Conservation (phyloP, 2,797 vertebrate species). For the Iguana delicatissima region DNA sequence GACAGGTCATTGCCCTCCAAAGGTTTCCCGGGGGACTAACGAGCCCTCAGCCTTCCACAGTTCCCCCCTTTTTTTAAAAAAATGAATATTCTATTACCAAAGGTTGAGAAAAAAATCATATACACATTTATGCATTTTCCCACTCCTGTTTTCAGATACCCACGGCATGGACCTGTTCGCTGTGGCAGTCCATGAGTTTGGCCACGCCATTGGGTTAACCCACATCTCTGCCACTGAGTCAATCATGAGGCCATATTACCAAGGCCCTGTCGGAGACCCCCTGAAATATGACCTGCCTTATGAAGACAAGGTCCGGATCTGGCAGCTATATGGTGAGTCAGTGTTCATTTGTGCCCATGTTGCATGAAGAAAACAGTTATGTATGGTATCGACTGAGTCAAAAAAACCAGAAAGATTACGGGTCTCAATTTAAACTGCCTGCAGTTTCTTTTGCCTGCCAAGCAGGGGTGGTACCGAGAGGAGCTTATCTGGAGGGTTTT, state of each 20-base stretch:
- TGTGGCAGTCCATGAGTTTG: slow-evolving; percentile 96
- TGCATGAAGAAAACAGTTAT: not conserved
- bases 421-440: not conserved
- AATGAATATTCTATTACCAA: no score
- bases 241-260: slow-evolving; percentile 98
- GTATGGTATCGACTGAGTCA: not conserved
- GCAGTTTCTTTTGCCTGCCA: no score
- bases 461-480: not conserved
- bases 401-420: no score
- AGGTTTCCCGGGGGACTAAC: no score
- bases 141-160: slow-evolving; percentile 80
- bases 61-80: no score
- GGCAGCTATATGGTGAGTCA: slow-evolving; percentile 93
- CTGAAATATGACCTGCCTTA: slow-evolving; percentile 94
- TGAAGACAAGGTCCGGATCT: slow-evolving; percentile 93
- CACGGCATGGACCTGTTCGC: slow-evolving; percentile 96
- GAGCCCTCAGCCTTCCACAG: no score
- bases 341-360: no score
- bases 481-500: not conserved
- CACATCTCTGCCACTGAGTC: slow-evolving; percentile 92
- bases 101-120: not conserved
- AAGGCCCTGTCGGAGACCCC: slow-evolving; percentile 95
- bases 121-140: accelerated
- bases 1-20: no score
- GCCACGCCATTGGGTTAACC: slow-evolving; percentile 94